Evolutionary conservation across 2,797 vertebrate species (phyloP).

Genomic region (Furcifer pardalis): DNA sequence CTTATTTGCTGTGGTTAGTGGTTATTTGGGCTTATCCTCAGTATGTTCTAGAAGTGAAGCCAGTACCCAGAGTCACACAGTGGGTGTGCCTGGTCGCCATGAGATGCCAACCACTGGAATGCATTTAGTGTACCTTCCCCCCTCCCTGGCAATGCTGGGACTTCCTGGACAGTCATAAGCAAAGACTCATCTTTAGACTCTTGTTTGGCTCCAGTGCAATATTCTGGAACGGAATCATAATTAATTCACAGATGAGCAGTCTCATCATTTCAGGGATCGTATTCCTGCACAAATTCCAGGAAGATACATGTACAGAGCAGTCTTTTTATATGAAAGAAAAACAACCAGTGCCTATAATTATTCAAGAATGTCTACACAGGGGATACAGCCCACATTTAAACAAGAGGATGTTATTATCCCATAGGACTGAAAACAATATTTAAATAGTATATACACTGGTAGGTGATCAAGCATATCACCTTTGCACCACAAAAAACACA

Average conservation of each 20-base stretch:
- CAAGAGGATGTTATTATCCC: neutral
- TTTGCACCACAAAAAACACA: neutral
- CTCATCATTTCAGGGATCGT: slow-evolving; percentile 43
- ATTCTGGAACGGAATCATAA: slow-evolving; percentile 55
- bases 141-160: slow-evolving; percentile 68
- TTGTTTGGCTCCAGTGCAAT: slow-evolving; percentile 36
- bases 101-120: slow-evolving; percentile 80
- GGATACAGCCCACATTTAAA: neutral
- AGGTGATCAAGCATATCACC: neutral
- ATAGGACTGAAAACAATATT: neutral
- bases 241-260: slow-evolving; percentile 55
- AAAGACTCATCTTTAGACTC: slow-evolving; percentile 55
- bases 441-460: slow-evolving; percentile 25
- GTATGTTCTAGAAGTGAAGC: slow-evolving; percentile 70
- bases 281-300: slow-evolving; percentile 38
- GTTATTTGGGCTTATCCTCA: slow-evolving; percentile 54
- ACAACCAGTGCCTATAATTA: neutral
- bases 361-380: neutral
- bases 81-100: slow-evolving; percentile 73
- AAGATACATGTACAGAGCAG: slow-evolving; percentile 11
- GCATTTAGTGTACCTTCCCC: slow-evolving; percentile 64
- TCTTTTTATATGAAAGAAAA: slow-evolving; percentile 22
- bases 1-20: slow-evolving; percentile 54
- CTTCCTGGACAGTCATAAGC: slow-evolving; percentile 59
- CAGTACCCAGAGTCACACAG: slow-evolving; percentile 70